Evolutionary conservation across 2,797 vertebrate genomes (phyloP).

Genomic region (Urosaurus nigricauda): DNA sequence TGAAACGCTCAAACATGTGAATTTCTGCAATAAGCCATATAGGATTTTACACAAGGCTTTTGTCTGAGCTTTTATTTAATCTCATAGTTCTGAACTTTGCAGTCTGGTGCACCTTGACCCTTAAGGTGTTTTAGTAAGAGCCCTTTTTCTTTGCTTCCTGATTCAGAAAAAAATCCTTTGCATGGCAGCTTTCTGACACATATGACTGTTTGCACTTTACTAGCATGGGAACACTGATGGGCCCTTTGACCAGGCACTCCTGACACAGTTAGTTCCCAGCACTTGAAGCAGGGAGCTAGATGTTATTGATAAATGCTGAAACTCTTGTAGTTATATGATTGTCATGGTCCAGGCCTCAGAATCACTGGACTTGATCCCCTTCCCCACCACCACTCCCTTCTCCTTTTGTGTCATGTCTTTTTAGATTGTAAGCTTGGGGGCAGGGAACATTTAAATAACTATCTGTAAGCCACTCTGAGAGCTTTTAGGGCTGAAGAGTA

Average conservation of each 20-base stretch:
- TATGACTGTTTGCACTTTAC: neutral
- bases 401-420: too few species aligned
- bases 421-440: too few species aligned
- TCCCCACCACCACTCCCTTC: too few species aligned
- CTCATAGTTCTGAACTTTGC: too few species aligned
- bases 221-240: neutral
- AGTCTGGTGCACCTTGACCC: neutral
- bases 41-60: neutral
- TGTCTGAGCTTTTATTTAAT: constrained; percentile 7
- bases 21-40: neutral
- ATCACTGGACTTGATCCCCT: too few species aligned
- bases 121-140: neutral
- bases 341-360: too few species aligned
- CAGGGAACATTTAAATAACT: too few species aligned
- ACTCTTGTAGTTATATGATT: neutral
- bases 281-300: neutral
- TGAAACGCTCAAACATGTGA: neutral
- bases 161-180: neutral
- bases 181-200: neutral
- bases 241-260: neutral
- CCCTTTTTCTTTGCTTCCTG: neutral
- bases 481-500: too few species aligned
- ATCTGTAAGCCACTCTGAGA: too few species aligned
- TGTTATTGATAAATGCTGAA: neutral
- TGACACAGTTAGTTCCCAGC: neutral